Evolutionary conservation across 2,888 invertebrate species (phyloP).

Genomic region (Metalampra italica): DNA sequence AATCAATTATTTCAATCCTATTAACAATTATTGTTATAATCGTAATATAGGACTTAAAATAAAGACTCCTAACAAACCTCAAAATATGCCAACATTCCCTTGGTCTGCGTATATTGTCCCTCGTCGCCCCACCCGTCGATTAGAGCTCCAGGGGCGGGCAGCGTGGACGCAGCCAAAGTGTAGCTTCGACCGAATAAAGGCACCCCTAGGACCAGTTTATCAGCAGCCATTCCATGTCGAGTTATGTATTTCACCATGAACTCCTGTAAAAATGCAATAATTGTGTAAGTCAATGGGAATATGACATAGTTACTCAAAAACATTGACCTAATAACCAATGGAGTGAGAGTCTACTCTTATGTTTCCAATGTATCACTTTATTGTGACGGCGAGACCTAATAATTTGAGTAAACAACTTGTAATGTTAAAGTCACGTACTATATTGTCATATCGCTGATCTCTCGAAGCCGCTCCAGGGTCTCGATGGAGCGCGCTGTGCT

Average conservation of each 20-base stretch:
- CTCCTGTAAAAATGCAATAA: slow-evolving; percentile 73
- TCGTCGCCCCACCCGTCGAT: slow-evolving; percentile 81
- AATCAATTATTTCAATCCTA: slow-evolving; percentile 12
- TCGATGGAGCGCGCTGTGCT: slow-evolving; percentile 70
- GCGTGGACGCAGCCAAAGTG: slow-evolving; percentile 77
- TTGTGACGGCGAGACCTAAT: too few relatives aligned
- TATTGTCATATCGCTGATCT: slow-evolving; percentile 67
- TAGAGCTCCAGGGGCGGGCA: slow-evolving; percentile 76
- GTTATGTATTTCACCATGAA: slow-evolving; percentile 83
- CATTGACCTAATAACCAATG: too few relatives aligned
- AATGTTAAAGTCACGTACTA: slow-evolving; percentile 36
- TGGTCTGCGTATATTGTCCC: slow-evolving; percentile 82
- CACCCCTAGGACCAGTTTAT: slow-evolving; percentile 84
- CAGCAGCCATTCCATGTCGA: slow-evolving; percentile 80
- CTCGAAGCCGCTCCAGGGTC: slow-evolving; percentile 64
- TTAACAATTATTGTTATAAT: not conserved
- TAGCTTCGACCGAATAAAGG: slow-evolving; percentile 87
- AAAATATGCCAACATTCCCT: slow-evolving; percentile 84
- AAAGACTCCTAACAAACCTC: slow-evolving; percentile 69
- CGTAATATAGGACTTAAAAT: not conserved
- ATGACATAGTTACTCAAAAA: not conserved
- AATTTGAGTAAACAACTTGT: too few relatives aligned
- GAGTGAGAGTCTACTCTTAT: too few relatives aligned
- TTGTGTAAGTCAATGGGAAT: not conserved
- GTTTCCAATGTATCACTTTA: too few relatives aligned